Conservation (phyloP, 2,888 invertebrate genomes). For the Ceraclea dissimilis region DNA sequence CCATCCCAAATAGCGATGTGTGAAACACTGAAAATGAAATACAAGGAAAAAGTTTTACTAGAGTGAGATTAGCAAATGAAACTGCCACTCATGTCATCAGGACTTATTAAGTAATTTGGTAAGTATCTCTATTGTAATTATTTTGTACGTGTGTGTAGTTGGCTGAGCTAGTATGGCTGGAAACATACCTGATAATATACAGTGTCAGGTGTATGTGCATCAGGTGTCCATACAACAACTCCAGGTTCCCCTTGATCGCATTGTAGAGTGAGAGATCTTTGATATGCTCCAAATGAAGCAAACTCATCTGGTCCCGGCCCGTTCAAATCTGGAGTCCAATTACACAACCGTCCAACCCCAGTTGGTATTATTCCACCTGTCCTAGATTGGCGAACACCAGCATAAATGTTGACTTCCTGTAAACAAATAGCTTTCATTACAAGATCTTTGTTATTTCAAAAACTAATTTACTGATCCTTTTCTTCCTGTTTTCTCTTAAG, state of each 20-base stretch:
- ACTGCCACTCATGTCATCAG: not conserved
- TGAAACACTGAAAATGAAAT: constrained; percentile 65
- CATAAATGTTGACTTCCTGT: constrained; percentile 72
- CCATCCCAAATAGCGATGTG: constrained; percentile 91
- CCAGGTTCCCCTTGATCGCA: constrained; percentile 83
- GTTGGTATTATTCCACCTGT: constrained; percentile 64
- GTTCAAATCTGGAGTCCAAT: constrained; percentile 73
- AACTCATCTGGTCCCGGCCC: constrained; percentile 73
- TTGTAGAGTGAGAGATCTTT: constrained; percentile 71
- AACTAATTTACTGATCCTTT: not conserved
- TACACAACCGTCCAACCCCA: constrained; percentile 77
- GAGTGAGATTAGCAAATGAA: no score
- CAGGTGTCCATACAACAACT: constrained; percentile 81
- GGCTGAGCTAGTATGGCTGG: no score
- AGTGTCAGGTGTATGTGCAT: constrained; percentile 77
- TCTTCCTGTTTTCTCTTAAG: not conserved
- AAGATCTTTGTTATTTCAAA: not conserved
- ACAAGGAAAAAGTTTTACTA: constrained; percentile 3
- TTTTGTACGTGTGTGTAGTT: not conserved
- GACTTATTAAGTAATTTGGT: not conserved
- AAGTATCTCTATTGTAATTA: not conserved
- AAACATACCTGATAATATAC: constrained; percentile 92
- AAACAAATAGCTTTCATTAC: not conserved
- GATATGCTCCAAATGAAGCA: constrained; percentile 84
- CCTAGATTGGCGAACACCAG: constrained; percentile 66